Evolutionary conservation across 1,140 invertebrate genomes (phyloP).

Genomic region (Pachyrhynchus sulphureomaculatus): DNA sequence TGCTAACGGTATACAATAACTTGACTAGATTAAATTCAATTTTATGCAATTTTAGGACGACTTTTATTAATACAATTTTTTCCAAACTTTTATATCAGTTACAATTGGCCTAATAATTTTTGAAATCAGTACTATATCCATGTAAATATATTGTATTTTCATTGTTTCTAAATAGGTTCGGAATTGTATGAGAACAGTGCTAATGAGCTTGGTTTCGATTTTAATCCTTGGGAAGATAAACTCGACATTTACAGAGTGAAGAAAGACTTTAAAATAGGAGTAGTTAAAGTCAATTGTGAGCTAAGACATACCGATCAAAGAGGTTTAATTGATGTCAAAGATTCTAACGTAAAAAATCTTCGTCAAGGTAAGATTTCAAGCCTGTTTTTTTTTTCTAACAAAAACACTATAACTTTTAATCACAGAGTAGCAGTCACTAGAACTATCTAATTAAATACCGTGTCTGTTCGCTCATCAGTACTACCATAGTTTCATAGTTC

Average conservation of each 20-base stretch:
- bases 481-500: too few relatives aligned
- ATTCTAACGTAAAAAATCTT: conserved; percentile 48
- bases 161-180: conserved; percentile 24
- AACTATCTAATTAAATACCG: too few relatives aligned
- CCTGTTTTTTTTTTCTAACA: conserved; percentile 1
- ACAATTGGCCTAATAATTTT: too few relatives aligned
- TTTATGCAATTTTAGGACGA: too few relatives aligned
- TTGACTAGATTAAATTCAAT: too few relatives aligned
- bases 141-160: not conserved
- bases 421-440: too few relatives aligned
- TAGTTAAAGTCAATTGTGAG: conserved; percentile 52
- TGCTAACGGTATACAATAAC: too few relatives aligned
- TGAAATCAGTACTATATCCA: too few relatives aligned
- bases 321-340: conserved; percentile 51
- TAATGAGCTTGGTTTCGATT: conserved; percentile 53
- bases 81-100: too few relatives aligned
- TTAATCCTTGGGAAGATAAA: conserved; percentile 55
- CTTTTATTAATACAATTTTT: too few relatives aligned
- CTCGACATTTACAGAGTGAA: conserved; percentile 49
- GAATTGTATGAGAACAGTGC: conserved; percentile 42
- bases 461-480: too few relatives aligned
- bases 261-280: conserved; percentile 50
- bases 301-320: conserved; percentile 52
- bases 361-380: conserved; percentile 41
- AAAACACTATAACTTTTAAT: not conserved